Conservation (phyloP, 2,888 invertebrate genomes). For the Cyrtodaria siliqua region DNA sequence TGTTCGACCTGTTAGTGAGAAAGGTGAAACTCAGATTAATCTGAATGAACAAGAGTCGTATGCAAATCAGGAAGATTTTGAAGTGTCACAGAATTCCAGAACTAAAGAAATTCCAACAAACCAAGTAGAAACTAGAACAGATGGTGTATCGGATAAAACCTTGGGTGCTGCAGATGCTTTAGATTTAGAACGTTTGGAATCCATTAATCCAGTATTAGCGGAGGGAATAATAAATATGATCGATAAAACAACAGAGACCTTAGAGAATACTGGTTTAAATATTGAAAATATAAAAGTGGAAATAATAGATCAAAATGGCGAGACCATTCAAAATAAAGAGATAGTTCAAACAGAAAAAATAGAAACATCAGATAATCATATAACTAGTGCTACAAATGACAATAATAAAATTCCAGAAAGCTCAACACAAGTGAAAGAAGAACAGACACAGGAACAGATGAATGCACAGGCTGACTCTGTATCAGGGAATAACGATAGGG, state of each 20-base stretch:
- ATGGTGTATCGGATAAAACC: not conserved
- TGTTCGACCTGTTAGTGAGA: constrained; percentile 10
- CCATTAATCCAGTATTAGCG: constrained; percentile 42
- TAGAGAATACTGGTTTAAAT: constrained; percentile 1
- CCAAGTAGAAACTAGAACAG: too few relatives aligned
- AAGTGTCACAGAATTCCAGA: not conserved
- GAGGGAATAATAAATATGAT: constrained; percentile 30
- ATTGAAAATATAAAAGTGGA: not conserved
- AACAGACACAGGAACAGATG: not conserved
- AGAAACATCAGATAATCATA: not conserved
- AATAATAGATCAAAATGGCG: not conserved
- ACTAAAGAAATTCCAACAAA: too few relatives aligned
- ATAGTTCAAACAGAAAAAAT: not conserved
- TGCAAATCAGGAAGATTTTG: constrained; percentile 25
- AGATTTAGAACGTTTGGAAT: constrained; percentile 22
- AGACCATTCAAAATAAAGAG: not conserved
- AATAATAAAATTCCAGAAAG: constrained; percentile 6
- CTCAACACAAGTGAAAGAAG: constrained; percentile 14
- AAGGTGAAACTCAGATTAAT: not conserved
- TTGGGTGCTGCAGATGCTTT: constrained; percentile 11
- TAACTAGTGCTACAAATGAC: not conserved
- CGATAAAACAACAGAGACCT: not conserved
- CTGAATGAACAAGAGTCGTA: constrained; percentile 16
- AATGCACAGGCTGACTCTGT: too few relatives aligned
- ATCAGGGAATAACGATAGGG: too few relatives aligned